These are phyloP conservation scores for Cuniculus paca DNA, from an alignment of 2,797 vertebrate genomes.

Conservation along the genomic window DNA sequence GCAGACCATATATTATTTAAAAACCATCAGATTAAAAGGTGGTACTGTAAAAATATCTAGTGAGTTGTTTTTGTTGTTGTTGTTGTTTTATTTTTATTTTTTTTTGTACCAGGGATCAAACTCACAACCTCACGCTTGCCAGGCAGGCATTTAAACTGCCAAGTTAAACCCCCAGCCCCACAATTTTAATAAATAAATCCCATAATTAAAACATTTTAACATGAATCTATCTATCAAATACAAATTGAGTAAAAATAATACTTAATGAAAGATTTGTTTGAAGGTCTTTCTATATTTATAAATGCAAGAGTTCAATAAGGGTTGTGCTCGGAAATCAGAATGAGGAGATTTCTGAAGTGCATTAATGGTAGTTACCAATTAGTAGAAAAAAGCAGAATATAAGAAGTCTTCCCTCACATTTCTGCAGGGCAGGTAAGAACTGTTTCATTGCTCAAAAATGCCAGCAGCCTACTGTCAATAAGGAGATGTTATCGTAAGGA, in stretches of 20 bases:
- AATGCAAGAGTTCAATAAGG: not conserved
- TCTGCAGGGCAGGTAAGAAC: not conserved
- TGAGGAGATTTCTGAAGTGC: not conserved
- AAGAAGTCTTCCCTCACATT: not conserved
- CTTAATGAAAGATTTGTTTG: not conserved
- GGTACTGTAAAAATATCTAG: not conserved
- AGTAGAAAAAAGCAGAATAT: not conserved
- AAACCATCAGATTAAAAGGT: not conserved
- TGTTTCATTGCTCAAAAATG: not conserved
- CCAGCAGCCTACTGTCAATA: not conserved
- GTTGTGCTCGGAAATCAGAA: not conserved
- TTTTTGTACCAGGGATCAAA: too few relatives aligned
- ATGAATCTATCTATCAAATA: not conserved
- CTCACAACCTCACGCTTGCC: too few relatives aligned
- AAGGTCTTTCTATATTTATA: not conserved
- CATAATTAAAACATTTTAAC: not conserved
- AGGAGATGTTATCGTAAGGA: not conserved
- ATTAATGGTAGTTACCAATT: not conserved
- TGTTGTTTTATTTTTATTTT: too few relatives aligned
- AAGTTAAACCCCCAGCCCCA: too few relatives aligned
- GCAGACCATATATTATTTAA: not conserved
- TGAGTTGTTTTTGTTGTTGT: too few relatives aligned
- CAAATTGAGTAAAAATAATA: not conserved
- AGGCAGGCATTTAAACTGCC: too few relatives aligned
- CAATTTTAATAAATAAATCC: not conserved